Percentiles rank a stretch among this genome's conserved stretches.
Evolutionary conservation across 2,113 vertebrate species (phyloP).

Genomic region (Leptobrachium leishanense): DNA sequence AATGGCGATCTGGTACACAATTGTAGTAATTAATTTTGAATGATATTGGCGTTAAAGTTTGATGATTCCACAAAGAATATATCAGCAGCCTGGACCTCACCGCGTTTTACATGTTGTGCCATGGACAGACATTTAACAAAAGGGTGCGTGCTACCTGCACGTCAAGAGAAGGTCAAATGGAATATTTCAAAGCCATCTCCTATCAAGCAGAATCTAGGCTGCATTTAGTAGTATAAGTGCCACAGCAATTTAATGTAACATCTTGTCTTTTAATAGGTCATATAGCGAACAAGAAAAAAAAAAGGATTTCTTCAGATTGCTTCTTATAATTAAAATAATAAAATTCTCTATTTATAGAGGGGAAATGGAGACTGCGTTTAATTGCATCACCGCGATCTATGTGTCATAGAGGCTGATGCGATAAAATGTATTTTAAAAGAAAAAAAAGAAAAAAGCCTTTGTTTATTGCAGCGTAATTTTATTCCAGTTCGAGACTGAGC

Average conservation of each 20-base stretch:
- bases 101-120: conserved; percentile 35
- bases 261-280: conserved; percentile 26
- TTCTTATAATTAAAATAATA: conserved; percentile 37
- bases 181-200: conserved; percentile 27
- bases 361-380: conserved; percentile 18
- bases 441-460: background rate
- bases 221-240: conserved; percentile 35
- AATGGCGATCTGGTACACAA: conserved; percentile 42
- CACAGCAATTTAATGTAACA: conserved; percentile 41
- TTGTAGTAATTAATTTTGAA: conserved; percentile 50
- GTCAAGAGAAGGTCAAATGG: conserved; percentile 38
- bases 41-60: conserved; percentile 39
- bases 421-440: conserved; percentile 15
- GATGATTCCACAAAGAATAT: conserved; percentile 39
- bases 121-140: conserved; percentile 35
- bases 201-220: conserved; percentile 35
- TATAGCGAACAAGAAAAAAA: conserved; percentile 4
- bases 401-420: background rate
- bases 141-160: conserved; percentile 38
- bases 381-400: conserved; percentile 1
- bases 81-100: conserved; percentile 21
- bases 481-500: background rate
- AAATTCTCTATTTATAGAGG: conserved; percentile 25
- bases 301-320: background rate
- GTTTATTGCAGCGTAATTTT: conserved; percentile 10